Evolutionary conservation across 1,140 invertebrate species (phyloP), one percentile per base, ranked within the genome.

Genomic region (Hycleus phaleratus): DNA sequence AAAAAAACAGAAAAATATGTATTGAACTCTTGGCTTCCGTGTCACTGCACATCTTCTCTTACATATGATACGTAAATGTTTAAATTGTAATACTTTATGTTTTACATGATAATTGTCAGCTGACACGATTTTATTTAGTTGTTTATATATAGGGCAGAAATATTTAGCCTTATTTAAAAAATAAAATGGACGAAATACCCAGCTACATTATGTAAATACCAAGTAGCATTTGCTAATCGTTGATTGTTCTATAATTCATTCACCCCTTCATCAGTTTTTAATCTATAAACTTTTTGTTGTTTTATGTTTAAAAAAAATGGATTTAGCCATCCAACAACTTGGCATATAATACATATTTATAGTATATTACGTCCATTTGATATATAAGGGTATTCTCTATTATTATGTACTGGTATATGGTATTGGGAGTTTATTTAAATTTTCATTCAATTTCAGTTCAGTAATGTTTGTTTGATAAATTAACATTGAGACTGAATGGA

Each of bases 361-460:
- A 32, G 32, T 67, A 64, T 66, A 65, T 70, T 69, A 62, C 64
- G 68, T 72, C 65, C 69, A 70, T 70, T 72, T 69, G 64, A 72
- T 63, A 63, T 68, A 32, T 5, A 32, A 32, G 4, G 4, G 32
- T 32, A 32, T 32, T 32, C 32, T 32, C 32, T 32, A 32, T 32
- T 32, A 32, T 32, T 32, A 32, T 32, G 32, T 32, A 32, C 32
- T 32, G 32, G 32, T 32, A 32, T 32, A 4, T 4, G 32, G 32
- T 32, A 7, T 32, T 7, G 7, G 32, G 32, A 5, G 7, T 32
- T 32, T 32, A 32, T 32, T 32, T 4, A 32, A 32, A 32, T 18
- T 18, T 18, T 18, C 18, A 18, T 18, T 18, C 4, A 32, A 32
- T 32, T 32, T 32, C 32, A 32, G 32, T 32, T 32, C 32, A 32